Percentiles rank a stretch among this genome's conserved stretches.
These are phyloP conservation scores for Eupithecia inturbata DNA, from an alignment of 2,888 invertebrate species.

Conservation along the genomic window DNA sequence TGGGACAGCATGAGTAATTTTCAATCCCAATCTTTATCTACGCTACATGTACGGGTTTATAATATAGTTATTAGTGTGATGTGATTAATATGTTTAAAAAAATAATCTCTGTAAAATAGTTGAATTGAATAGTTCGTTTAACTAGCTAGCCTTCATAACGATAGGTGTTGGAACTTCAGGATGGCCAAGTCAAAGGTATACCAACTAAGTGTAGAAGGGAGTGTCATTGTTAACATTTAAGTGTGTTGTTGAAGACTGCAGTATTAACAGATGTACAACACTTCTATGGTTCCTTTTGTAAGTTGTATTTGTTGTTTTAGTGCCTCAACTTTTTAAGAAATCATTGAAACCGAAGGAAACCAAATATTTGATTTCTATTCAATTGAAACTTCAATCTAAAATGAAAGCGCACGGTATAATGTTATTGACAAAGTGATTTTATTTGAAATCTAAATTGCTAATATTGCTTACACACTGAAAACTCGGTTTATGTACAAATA, in stretches of 20 bases:
- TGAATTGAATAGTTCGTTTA: background rate
- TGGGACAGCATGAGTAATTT: too few species aligned
- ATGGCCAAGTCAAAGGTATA: background rate
- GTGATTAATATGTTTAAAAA: background rate
- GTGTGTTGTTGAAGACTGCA: slow-evolving; percentile 33
- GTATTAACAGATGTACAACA: slow-evolving; percentile 25
- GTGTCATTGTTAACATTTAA: background rate
- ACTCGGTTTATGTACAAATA: slow-evolving; percentile 52
- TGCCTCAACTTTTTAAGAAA: background rate
- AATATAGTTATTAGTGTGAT: background rate
- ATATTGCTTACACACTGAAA: slow-evolving; percentile 76
- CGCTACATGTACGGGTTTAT: background rate
- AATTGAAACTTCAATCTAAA: background rate
- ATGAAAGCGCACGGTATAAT: slow-evolving; percentile 49
- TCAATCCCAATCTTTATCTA: too few species aligned
- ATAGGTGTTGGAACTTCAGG: background rate
- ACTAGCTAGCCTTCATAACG: background rate
- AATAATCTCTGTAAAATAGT: background rate
- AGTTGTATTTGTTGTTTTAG: slow-evolving; percentile 11
- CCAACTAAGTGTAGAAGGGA: background rate
- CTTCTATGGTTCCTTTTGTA: slow-evolving; percentile 3
- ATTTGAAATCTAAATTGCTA: slow-evolving; percentile 74
- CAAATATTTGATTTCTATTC: background rate
- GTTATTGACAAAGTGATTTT: slow-evolving; percentile 74
- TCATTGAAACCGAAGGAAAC: background rate